Base-by-base conservation (phyloP, 2,113 vertebrate genomes). In the Phocoena sinus region DNA sequence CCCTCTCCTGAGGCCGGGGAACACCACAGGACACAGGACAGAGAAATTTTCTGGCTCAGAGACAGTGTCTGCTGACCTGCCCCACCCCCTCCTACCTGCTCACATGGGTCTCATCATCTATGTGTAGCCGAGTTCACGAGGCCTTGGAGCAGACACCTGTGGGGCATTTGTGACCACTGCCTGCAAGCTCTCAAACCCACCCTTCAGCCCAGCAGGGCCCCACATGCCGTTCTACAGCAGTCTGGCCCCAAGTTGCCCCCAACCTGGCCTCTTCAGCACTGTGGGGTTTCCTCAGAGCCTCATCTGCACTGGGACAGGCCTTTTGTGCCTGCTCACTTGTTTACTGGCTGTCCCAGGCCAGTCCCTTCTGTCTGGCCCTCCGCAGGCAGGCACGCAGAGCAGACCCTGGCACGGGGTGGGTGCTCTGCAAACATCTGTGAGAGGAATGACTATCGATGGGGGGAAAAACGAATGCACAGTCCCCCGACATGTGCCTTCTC, bases 61-160 rank as follows among this genome's bases (percentile, higher is more conserved):
- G 36, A 15, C 12, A 6, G 41, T 0, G 6, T 38, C 38, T 4
- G 2, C 38, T 5, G 17, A 31, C 12, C 50, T 70, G 44, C 47
- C n/a, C 28, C 67, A 41, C 31, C 76, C 38, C 31, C 36, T 36
- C 3, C 44, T 13, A 2, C 36, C 50, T 74, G 60, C 70, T 38
- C 47, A 0, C 60, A 5, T 3, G 38, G 33, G 44, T 7, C 68
- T 47, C 73, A 15, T 14, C 1, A 1, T 13, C 60, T 15, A n/a
- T 12, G 2, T 67, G n/a, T 44, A 44, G 67, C 41, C 33, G 12
- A n/a, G 63, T 21, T 25, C 38, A 1, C 0, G 1, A 6, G 73
- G 17, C 41, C n/a, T 63, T 13, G 25, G 50, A 65, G 31, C 67
- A 58, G 67, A 82, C 18, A 23, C 47, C 31, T 25, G 41, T 6